Conservation (phyloP, 2,113 vertebrate species). For the Crypturellus undulatus region DNA sequence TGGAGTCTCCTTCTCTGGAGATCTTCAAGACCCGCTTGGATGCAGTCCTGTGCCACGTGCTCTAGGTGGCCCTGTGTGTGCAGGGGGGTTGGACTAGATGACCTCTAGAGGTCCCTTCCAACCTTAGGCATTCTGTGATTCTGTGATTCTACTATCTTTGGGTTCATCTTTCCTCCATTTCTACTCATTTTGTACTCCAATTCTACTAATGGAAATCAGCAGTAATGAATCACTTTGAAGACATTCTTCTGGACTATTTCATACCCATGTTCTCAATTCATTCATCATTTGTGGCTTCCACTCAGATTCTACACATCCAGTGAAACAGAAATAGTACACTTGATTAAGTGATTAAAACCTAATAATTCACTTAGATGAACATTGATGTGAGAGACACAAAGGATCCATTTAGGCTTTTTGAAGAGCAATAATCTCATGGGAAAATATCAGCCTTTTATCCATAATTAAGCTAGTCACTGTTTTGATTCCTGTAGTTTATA, state of each 20-base stretch:
- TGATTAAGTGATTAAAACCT: neutral
- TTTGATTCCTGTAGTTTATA: neutral
- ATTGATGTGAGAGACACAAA: neutral
- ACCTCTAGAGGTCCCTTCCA: too few relatives aligned
- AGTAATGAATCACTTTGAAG: neutral
- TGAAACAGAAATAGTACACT: neutral
- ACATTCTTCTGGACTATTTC: neutral
- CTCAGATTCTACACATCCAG: neutral
- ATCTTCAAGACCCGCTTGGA: too few relatives aligned
- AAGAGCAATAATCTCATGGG: neutral
- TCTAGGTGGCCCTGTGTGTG: too few relatives aligned
- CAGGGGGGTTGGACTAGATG: too few relatives aligned
- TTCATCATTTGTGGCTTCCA: neutral
- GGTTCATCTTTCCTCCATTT: too few relatives aligned
- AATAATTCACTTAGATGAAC: neutral
- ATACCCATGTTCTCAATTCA: neutral
- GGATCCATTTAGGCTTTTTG: neutral
- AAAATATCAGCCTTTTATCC: neutral
- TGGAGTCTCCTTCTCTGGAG: too few relatives aligned
- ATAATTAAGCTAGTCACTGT: slow-evolving; percentile 2
- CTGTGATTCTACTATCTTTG: too few relatives aligned
- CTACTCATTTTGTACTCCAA: neutral
- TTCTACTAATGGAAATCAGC: neutral
- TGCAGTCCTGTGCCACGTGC: too few relatives aligned
- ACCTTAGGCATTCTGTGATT: too few relatives aligned